phyloP scores from a whole-genome alignment of 2,797 vertebrate species.

The Ctenochaetus hawaiiensis region DNA sequence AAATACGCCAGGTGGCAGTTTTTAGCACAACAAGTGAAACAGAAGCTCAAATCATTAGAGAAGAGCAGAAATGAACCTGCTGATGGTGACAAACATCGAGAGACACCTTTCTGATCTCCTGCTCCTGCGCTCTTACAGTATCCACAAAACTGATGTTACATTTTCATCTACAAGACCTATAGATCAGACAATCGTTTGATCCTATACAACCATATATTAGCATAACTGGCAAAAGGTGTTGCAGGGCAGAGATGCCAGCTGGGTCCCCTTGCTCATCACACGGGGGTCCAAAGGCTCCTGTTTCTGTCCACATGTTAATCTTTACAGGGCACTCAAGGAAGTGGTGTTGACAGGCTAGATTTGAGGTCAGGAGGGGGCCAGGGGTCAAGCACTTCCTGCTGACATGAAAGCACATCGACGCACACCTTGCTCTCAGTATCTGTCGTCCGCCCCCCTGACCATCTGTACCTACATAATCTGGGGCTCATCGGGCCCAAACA shows the following conservation, averaged over 20 bases:
- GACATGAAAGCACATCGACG: slow-evolving; percentile 86
- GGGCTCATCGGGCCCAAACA: slow-evolving; percentile 84
- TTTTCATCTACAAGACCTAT: slow-evolving; percentile 28
- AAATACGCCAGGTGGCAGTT: slow-evolving; percentile 57
- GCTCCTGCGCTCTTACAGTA: background rate
- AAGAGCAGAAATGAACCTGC: slow-evolving; percentile 31
- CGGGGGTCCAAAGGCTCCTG: slow-evolving; percentile 55
- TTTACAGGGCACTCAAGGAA: slow-evolving; percentile 83
- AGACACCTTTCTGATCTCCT: background rate
- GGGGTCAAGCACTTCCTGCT: slow-evolving; percentile 85
- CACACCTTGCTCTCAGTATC: slow-evolving; percentile 86
- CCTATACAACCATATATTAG: slow-evolving; percentile 48
- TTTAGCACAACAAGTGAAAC: slow-evolving; percentile 44
- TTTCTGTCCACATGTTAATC: slow-evolving; percentile 84
- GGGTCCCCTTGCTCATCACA: slow-evolving; percentile 65
- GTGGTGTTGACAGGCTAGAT: slow-evolving; percentile 85
- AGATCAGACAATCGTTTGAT: slow-evolving; percentile 57
- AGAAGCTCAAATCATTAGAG: slow-evolving; percentile 37
- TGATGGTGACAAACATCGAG: slow-evolving; percentile 1
- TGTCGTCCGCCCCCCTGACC: slow-evolving; percentile 73
- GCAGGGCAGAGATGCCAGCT: slow-evolving; percentile 67
- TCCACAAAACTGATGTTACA: slow-evolving; percentile 19
- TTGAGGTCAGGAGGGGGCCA: slow-evolving; percentile 81
- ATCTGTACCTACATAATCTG: slow-evolving; percentile 87
- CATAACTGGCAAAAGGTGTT: slow-evolving; percentile 59